Percentiles rank a stretch among this genome's conserved stretches.
Evolutionary conservation across 2,888 invertebrate genomes (phyloP).

Genomic region (Mythimna pallens): DNA sequence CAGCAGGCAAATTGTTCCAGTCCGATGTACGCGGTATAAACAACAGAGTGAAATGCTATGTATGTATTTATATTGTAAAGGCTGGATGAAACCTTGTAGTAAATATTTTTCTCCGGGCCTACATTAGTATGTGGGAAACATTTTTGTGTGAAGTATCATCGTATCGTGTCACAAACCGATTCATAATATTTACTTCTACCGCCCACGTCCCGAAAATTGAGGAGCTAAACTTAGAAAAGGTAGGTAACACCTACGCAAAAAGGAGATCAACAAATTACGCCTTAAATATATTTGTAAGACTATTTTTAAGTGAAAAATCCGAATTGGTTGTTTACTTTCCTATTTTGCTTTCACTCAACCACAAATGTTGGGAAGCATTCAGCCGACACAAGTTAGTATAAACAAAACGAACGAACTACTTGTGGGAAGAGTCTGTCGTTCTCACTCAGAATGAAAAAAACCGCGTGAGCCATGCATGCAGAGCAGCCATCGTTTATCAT

Average conservation of each 20-base stretch:
- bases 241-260: neutral
- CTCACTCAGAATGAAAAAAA: conserved; percentile 52
- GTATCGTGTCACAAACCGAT: neutral
- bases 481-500: conserved; percentile 53
- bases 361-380: conserved; percentile 27
- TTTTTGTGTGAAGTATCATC: neutral
- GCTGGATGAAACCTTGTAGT: neutral
- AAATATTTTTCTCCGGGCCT: neutral
- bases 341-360: conserved; percentile 6
- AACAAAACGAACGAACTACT: conserved; percentile 45
- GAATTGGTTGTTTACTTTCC: neutral
- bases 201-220: neutral
- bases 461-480: conserved; percentile 56
- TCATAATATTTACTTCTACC: neutral
- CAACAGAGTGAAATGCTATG: too few species aligned
- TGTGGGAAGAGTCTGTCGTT: conserved; percentile 52
- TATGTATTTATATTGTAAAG: too few species aligned
- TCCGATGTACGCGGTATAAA: too few species aligned
- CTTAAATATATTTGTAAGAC: neutral
- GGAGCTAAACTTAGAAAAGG: neutral
- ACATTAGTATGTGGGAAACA: neutral
- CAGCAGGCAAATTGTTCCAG: too few species aligned
- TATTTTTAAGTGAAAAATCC: neutral
- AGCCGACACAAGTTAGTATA: conserved; percentile 35
- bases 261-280: neutral